Conservation (phyloP, 2,888 invertebrate genomes). For the Netelia melanura region DNA sequence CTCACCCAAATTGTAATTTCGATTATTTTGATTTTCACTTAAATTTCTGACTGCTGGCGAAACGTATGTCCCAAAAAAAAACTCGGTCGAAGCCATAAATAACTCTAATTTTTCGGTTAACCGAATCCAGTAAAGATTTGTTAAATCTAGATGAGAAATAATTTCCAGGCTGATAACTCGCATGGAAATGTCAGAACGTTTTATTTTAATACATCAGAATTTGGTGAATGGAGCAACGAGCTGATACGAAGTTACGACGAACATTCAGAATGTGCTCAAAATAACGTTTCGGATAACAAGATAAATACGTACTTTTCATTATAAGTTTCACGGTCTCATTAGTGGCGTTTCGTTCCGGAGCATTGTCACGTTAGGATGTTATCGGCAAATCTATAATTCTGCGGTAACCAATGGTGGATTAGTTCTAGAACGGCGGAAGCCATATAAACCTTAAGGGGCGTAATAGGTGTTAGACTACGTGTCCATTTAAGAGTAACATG, state of each 20-base stretch:
- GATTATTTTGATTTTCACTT: too few species aligned
- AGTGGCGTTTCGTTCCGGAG: neutral
- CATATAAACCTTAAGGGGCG: conserved; percentile 36
- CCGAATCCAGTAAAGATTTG: too few species aligned
- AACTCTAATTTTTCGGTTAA: too few species aligned
- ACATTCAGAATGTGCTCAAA: too few species aligned
- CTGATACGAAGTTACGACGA: neutral
- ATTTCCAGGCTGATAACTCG: too few species aligned
- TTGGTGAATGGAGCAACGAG: neutral
- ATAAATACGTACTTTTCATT: conserved; percentile 10
- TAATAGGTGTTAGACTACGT: conserved; percentile 58
- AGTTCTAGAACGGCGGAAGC: conserved; percentile 25
- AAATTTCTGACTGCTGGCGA: too few species aligned
- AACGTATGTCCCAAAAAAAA: too few species aligned
- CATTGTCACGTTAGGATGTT: conserved; percentile 24
- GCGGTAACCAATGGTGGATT: conserved; percentile 7
- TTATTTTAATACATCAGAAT: too few species aligned
- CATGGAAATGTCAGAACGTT: too few species aligned
- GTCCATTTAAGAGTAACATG: conserved; percentile 58
- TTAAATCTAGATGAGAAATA: too few species aligned
- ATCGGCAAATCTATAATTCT: conserved; percentile 27
- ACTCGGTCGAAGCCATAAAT: too few species aligned
- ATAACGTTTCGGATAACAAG: neutral
- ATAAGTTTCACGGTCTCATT: conserved; percentile 26
- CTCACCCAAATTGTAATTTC: too few species aligned